Evolutionary conservation across 2,888 invertebrate species (phyloP).

Genomic region (Eupithecia inturbata): DNA sequence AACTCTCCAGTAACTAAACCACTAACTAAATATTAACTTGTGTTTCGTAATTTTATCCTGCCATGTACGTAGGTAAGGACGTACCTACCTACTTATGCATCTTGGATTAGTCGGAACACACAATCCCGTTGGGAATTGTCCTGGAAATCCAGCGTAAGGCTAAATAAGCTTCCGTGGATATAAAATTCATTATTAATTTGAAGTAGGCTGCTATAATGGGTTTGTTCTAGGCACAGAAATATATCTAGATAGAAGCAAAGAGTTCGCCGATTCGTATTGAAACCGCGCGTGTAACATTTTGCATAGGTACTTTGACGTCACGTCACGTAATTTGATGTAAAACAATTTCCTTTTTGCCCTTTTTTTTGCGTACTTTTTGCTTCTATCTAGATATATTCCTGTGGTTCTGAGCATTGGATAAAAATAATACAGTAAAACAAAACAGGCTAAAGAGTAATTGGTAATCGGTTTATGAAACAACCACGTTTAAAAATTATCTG

Average conservation of each 20-base stretch:
- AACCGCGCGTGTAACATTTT: too few relatives aligned
- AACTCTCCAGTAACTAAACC: background rate
- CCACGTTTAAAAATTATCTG: background rate
- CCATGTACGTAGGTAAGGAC: background rate
- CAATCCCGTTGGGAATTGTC: background rate
- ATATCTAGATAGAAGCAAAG: too few relatives aligned
- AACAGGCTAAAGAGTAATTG: background rate
- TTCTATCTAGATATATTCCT: too few relatives aligned
- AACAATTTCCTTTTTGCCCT: too few relatives aligned
- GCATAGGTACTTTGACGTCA: too few relatives aligned
- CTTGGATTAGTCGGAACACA: background rate
- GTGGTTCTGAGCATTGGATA: too few relatives aligned
- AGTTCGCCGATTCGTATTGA: too few relatives aligned
- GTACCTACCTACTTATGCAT: conserved; percentile 1
- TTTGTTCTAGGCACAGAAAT: too few relatives aligned
- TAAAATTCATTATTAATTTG: background rate
- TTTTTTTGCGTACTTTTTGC: too few relatives aligned
- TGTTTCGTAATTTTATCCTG: background rate
- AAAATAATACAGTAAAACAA: background rate
- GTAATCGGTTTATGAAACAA: background rate
- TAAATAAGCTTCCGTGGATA: background rate
- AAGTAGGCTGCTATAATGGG: background rate
- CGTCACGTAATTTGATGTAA: too few relatives aligned
- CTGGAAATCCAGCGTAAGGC: background rate
- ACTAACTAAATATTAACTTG: conserved; percentile 3